Conservation (phyloP, 2,797 vertebrate genomes). For the Thalassophryne amazonica region DNA sequence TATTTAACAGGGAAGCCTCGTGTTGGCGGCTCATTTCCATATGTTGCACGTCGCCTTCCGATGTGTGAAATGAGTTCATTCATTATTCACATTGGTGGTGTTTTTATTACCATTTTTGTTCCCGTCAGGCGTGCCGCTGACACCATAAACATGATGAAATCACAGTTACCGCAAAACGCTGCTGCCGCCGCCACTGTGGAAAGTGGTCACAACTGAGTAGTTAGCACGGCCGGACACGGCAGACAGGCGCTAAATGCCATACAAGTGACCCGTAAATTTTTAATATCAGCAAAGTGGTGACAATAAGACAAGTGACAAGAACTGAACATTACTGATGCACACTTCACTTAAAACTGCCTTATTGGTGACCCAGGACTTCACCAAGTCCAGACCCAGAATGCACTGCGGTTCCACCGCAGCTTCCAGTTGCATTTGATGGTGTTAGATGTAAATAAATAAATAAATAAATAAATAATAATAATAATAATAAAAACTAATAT, state of each 20-base stretch:
- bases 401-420: slow-evolving; percentile 7
- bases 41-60: slow-evolving; percentile 58
- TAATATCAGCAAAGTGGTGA: slow-evolving; percentile 71
- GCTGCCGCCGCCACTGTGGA: slow-evolving; percentile 64
- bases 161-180: slow-evolving; percentile 62
- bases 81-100: slow-evolving; percentile 73
- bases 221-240: slow-evolving; percentile 64
- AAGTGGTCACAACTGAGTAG: slow-evolving; percentile 77
- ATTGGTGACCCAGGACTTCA: background rate
- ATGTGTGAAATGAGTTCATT: slow-evolving; percentile 74
- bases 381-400: slow-evolving; percentile 1
- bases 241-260: slow-evolving; percentile 73
- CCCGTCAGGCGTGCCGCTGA: slow-evolving; percentile 70
- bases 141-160: slow-evolving; percentile 76
- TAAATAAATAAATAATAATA: slow-evolving; percentile 21
- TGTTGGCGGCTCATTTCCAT: slow-evolving; percentile 58
- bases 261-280: slow-evolving; percentile 77
- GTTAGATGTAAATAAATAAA: slow-evolving; percentile 3
- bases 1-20: slow-evolving; percentile 48
- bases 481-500: too few species aligned
- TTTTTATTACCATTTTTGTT: slow-evolving; percentile 69
- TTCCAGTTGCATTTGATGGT: slow-evolving; percentile 15
- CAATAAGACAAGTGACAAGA: slow-evolving; percentile 68
- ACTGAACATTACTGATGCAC: slow-evolving; percentile 41
- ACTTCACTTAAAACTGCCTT: slow-evolving; percentile 14